Conservation (phyloP, 2,113 vertebrate species). For the Platysternon megacephalum region DNA sequence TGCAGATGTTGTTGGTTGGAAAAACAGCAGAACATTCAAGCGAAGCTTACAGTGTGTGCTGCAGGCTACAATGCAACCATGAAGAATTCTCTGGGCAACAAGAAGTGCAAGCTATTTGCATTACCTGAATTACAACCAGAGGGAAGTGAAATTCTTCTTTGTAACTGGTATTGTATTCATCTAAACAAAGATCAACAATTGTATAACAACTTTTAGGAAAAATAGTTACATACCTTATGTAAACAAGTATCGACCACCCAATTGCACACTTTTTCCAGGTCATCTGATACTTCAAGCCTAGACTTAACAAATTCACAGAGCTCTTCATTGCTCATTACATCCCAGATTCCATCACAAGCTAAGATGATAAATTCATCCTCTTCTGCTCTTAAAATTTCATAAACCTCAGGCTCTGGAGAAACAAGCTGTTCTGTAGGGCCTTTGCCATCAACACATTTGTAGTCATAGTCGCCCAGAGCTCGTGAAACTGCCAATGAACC, state of each 20-base stretch:
- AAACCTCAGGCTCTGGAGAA: slow-evolving; percentile 97
- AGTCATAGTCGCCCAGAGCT: slow-evolving; percentile 98
- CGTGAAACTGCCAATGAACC: slow-evolving; percentile 97
- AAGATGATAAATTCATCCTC: slow-evolving; percentile 97
- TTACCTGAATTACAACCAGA: neutral
- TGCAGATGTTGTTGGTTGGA: neutral
- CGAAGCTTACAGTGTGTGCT: rapidly evolving
- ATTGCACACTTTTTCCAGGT: slow-evolving; percentile 98
- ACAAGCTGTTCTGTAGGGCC: slow-evolving; percentile 99
- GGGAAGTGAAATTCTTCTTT: neutral
- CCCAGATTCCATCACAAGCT: slow-evolving; percentile 99
- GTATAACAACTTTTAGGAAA: neutral
- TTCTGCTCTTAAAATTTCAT: slow-evolving; percentile 90
- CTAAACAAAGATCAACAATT: neutral
- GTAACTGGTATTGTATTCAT: neutral
- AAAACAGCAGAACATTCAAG: neutral
- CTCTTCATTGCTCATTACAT: slow-evolving; percentile 99
- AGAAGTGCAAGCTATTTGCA: neutral
- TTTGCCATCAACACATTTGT: slow-evolving; percentile 98
- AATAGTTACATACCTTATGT: slow-evolving; percentile 92
- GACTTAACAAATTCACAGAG: slow-evolving; percentile 97
- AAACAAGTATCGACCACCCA: slow-evolving; percentile 99
- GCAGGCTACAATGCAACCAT: neutral
- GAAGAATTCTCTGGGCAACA: neutral
- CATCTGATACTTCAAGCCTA: slow-evolving; percentile 93